Base-by-base conservation (phyloP, 2,113 vertebrate species). In the Paraplagusia blochii region DNA sequence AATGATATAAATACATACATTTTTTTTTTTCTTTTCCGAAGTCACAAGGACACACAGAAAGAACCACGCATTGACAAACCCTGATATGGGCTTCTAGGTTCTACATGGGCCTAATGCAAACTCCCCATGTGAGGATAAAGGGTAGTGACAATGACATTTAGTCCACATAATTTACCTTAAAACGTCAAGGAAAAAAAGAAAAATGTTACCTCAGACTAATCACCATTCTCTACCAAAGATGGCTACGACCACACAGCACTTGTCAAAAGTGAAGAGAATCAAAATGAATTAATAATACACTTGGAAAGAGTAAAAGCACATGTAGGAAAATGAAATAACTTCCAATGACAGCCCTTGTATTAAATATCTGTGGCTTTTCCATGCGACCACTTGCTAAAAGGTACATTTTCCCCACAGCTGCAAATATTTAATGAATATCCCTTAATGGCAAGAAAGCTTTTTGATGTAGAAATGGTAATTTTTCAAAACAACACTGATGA, bases 401-500 rank as follows among this genome's bases (percentile, higher is more conserved):
- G 88, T 87, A 90, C 86, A 89, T 91, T 92, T 94, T 89, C 89
- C 86, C 89, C 82, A 88, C 81, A 92, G 90, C 86, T 92, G 46
- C 74, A 93, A 93, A 93, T 93, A 95, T 93, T 94, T 90, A 93
- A 93, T 94, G 91, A 93, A 93, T 92, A 91, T 88, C 87, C 91
- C 92, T 93, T 93, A 95, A 94, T 92, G 91, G 92, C 82, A 90
- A 91, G 13, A 91, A 90, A 98, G 94, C 94, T 94, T 98, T 98
- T 95, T 93, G 93, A 94, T 96, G 95, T 97, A 93, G 93, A 93
- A 91, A 94, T 92, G 92, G 91, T 94, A 95, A 98, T 95, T 95
- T 90, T 87, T 89, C 92, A 95, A 94, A n/a, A 93, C 91, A 93
- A 92, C 92, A 93, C 92, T 93, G 94, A 94, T 95, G 92, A 95